Evolutionary conservation across 1,140 invertebrate genomes (phyloP).

Genomic region (Orius insidiosus): DNA sequence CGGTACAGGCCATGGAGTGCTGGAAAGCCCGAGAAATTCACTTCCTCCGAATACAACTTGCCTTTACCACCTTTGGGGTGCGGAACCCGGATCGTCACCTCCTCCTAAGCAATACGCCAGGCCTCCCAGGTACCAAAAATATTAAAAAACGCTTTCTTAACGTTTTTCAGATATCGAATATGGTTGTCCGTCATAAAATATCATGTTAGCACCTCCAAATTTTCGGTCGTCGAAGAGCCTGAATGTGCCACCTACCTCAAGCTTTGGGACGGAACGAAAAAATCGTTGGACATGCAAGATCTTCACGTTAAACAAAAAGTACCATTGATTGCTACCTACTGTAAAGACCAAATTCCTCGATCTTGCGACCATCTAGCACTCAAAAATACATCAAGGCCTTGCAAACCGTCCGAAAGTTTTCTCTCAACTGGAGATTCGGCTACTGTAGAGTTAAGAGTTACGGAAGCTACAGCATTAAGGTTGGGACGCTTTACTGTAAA

Average conservation of each 20-base stretch:
- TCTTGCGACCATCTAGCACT: conserved; percentile 59
- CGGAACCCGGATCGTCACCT: conserved; percentile 17
- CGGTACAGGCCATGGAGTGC: conserved; percentile 52
- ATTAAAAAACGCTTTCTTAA: neutral
- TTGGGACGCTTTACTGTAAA: conserved; percentile 18
- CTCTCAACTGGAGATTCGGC: conserved; percentile 60
- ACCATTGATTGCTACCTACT: conserved; percentile 55
- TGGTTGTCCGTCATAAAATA: conserved; percentile 80
- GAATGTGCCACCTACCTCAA: conserved; percentile 60
- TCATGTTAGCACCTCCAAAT: conserved; percentile 42
- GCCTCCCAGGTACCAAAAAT: conserved; percentile 29
- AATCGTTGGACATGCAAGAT: conserved; percentile 32
- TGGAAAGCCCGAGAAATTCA: conserved; percentile 64
- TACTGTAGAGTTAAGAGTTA: conserved; percentile 57
- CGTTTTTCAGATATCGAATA: conserved; percentile 41
- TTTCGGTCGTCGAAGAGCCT: conserved; percentile 31
- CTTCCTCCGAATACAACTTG: conserved; percentile 71
- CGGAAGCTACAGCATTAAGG: conserved; percentile 69
- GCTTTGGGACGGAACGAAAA: conserved; percentile 66
- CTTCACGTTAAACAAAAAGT: conserved; percentile 31
- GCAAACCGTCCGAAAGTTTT: conserved; percentile 64
- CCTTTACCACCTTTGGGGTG: conserved; percentile 48
- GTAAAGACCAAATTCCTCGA: conserved; percentile 53
- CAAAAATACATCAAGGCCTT: conserved; percentile 43
- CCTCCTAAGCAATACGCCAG: conserved; percentile 9